phyloP scores from a whole-genome alignment of 2,888 invertebrate species.

The Carterocephalus palaemon region DNA sequence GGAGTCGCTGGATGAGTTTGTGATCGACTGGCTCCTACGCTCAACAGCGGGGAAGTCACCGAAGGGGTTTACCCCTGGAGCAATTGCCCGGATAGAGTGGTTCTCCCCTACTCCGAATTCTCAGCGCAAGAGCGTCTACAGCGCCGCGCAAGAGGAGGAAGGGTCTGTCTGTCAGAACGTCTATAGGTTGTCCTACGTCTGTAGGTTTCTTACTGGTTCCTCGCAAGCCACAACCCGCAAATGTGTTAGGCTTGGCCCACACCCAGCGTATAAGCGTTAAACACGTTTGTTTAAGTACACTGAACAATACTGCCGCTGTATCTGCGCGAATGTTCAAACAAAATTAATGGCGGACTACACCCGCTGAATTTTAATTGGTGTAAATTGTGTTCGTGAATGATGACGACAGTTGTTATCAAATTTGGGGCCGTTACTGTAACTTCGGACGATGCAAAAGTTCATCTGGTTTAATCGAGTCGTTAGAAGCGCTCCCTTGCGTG shows the following conservation, averaged over 20 bases:
- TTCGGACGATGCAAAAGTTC: constrained; percentile 11
- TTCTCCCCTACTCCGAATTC: too few species aligned
- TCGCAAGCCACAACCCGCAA: background rate
- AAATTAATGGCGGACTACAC: constrained; percentile 52
- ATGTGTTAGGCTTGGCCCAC: background rate
- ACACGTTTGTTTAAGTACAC: constrained; percentile 50
- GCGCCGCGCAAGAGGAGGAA: too few species aligned
- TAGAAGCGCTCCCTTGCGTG: too few species aligned
- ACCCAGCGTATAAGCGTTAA: constrained; percentile 37
- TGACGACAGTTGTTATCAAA: constrained; percentile 37
- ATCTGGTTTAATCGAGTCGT: constrained; percentile 1
- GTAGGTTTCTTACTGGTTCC: background rate
- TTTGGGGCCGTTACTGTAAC: constrained; percentile 29
- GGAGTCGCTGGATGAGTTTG: too few species aligned
- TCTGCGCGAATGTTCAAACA: constrained; percentile 51
- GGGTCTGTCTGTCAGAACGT: too few species aligned
- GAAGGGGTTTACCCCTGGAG: too few species aligned
- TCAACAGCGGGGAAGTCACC: too few species aligned
- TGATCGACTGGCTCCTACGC: too few species aligned
- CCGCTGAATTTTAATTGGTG: constrained; percentile 57
- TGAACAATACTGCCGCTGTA: constrained; percentile 37
- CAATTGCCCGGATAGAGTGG: too few species aligned
- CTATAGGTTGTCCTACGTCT: constrained; percentile 18
- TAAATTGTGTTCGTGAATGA: constrained; percentile 45
- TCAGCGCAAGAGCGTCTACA: too few species aligned